Evolutionary conservation across 2,888 invertebrate genomes (phyloP).

Genomic region (Orthosia gothica): DNA sequence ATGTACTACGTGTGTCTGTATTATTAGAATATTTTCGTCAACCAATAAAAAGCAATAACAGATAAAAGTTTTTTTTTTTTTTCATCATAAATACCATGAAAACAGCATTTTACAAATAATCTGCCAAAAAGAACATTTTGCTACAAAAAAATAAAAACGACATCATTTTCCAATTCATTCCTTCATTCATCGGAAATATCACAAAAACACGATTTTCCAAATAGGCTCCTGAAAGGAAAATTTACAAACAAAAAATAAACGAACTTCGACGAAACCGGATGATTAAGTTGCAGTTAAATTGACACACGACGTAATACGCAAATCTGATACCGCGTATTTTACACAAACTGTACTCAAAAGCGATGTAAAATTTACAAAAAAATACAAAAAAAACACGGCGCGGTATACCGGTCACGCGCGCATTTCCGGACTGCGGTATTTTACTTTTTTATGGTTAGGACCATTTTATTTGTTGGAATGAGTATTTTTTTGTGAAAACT

Average conservation of each 20-base stretch:
- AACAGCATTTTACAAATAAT: background rate
- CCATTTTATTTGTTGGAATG: constrained; percentile 61
- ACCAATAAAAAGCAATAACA: background rate
- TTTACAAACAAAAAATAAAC: background rate
- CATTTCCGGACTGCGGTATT: constrained; percentile 51
- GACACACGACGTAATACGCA: constrained; percentile 45
- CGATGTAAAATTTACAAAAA: constrained; percentile 50
- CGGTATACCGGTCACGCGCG: constrained; percentile 60
- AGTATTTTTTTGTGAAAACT: constrained; percentile 52
- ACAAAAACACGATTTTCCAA: background rate
- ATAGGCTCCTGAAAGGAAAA: background rate
- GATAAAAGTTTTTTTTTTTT: background rate
- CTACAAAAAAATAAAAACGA: too few relatives aligned
- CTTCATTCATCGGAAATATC: too few relatives aligned
- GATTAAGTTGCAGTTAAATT: constrained; percentile 29
- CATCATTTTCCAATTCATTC: too few relatives aligned
- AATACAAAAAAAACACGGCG: constrained; percentile 10
- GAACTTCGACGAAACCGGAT: background rate
- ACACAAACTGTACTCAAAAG: constrained; percentile 58
- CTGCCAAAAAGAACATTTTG: background rate
- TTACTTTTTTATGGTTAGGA: constrained; percentile 2
- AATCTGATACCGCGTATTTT: constrained; percentile 45
- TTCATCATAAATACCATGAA: background rate
- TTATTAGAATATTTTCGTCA: background rate
- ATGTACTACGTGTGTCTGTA: background rate